Evolutionary conservation across 2,113 vertebrate genomes (phyloP), one percentile per base, ranked within the genome.

Genomic region (Oplegnathus fasciatus): DNA sequence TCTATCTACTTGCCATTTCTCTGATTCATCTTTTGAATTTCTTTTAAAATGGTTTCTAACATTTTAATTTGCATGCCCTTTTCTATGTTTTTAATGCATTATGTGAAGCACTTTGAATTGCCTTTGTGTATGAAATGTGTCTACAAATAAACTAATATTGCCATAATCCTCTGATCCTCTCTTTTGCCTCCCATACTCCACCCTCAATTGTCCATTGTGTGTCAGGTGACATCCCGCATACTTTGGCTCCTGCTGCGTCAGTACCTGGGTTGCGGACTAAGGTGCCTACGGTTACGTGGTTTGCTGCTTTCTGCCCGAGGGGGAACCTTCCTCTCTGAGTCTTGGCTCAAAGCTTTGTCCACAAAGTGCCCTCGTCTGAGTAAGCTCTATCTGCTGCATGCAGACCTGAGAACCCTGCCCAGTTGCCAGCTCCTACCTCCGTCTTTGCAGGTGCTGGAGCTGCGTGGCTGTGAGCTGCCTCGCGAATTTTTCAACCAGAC

Each of bases 201-300:
- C 8, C 17, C 40, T 42, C 20, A 70, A 79, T 68, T 81, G 37
- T 76, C 57, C 77, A 32, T 75, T 74, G 24, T 89, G 64, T 90
- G 71, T 82, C 80, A 96, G 96, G 93, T 96, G 91, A 94, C 94
- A 2, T 95, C 94, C 18, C 95, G 95, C 42, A 92, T 95, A 67
- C 95, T 96, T 32, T 96, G 96, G 96, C 79, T 92, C 60, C 81
- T 96, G 58, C 85, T 96, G 72, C 94, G 95, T 68, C 95, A 95
- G 86, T 96, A 95, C 88, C 88, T 96, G 55, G 95, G 95, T 58
- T 94, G 92, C 34, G 96, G 96, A 37, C 89, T 96, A 46, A 86
- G 95, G 62, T 92, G 79, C 69, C 91, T 96, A 34, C 91, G 92
- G 13, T 86, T 96, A 84, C 94, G 94, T 8, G 95, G 96, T 44